A percentile compares a stretch with the other conserved stretches of the same genome.
phyloP scores from a whole-genome alignment of 2,113 vertebrate genomes.

The Colinus virginianus region DNA sequence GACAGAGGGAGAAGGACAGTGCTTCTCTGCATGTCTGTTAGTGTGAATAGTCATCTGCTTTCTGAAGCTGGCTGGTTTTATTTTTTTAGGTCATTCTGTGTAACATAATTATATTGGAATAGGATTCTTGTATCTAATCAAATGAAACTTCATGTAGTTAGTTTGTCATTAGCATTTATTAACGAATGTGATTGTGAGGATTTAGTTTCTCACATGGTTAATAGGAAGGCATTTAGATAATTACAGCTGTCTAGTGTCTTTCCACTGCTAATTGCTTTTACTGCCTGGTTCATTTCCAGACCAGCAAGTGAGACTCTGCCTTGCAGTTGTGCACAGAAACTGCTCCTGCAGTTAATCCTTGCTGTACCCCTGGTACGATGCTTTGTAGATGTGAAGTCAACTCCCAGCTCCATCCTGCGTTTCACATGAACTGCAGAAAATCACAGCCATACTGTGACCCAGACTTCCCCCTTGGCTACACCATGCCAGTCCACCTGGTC shows the following conservation, averaged over 20 bases:
- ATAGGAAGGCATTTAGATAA: slow-evolving; percentile 82
- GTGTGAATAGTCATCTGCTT: slow-evolving; percentile 40
- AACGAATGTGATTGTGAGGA: slow-evolving; percentile 78
- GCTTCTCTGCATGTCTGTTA: background rate
- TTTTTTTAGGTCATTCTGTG: slow-evolving; percentile 52
- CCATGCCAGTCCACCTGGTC: fast-evolving
- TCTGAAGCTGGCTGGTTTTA: background rate
- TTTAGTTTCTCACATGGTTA: slow-evolving; percentile 80
- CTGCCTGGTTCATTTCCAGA: slow-evolving; percentile 73
- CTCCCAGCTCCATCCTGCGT: background rate
- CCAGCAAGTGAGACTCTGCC: slow-evolving; percentile 69
- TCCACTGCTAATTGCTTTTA: slow-evolving; percentile 77
- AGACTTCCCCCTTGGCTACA: background rate
- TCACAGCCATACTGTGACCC: background rate
- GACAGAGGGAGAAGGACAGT: background rate
- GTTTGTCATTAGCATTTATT: slow-evolving; percentile 81
- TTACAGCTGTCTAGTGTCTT: slow-evolving; percentile 79
- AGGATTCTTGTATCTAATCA: slow-evolving; percentile 79
- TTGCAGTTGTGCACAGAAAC: slow-evolving; percentile 39
- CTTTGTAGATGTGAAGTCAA: slow-evolving; percentile 1
- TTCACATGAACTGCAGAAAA: background rate
- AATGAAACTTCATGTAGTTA: slow-evolving; percentile 77
- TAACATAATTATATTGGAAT: slow-evolving; percentile 77
- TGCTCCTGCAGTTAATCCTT: background rate
- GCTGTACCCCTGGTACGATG: background rate